Evolutionary conservation across 2,888 invertebrate genomes (phyloP).

Genomic region (Adelphocoris suturalis): DNA sequence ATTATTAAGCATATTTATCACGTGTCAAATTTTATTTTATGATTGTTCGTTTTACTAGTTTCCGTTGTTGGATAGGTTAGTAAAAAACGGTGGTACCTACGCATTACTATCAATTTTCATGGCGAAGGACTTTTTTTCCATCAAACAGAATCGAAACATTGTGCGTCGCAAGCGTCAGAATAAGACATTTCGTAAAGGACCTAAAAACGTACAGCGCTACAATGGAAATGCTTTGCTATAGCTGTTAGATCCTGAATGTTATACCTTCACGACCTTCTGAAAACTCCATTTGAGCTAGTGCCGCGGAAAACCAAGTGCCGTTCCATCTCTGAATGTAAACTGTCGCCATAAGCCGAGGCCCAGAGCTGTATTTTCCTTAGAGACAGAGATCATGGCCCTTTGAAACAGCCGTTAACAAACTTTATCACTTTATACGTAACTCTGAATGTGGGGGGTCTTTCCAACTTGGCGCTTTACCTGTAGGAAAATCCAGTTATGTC

Average conservation of each 20-base stretch:
- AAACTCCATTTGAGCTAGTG: constrained; percentile 39
- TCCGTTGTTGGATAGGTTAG: no score
- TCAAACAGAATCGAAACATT: no score
- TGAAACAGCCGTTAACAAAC: constrained; percentile 64
- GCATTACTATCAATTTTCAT: no score
- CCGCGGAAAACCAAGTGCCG: constrained; percentile 19
- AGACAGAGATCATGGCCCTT: constrained; percentile 51
- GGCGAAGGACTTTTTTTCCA: no score
- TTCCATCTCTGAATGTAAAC: constrained; percentile 9
- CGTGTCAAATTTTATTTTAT: no score
- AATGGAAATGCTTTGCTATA: background rate
- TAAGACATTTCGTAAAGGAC: no score
- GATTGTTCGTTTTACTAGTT: no score
- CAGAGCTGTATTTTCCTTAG: background rate
- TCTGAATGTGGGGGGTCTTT: background rate
- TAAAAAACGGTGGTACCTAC: no score
- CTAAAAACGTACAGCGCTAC: background rate
- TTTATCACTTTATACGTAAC: constrained; percentile 61
- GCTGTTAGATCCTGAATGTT: background rate
- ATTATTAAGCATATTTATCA: no score
- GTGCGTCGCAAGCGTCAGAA: no score
- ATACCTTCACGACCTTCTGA: background rate
- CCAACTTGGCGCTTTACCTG: constrained; percentile 40
- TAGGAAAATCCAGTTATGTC: constrained; percentile 19
- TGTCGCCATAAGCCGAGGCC: background rate